Percentiles rank a stretch among this genome's conserved stretches.
These are phyloP conservation scores for Halichoeres trimaculatus DNA, from an alignment of 2,113 vertebrate genomes.

Conservation along the genomic window DNA sequence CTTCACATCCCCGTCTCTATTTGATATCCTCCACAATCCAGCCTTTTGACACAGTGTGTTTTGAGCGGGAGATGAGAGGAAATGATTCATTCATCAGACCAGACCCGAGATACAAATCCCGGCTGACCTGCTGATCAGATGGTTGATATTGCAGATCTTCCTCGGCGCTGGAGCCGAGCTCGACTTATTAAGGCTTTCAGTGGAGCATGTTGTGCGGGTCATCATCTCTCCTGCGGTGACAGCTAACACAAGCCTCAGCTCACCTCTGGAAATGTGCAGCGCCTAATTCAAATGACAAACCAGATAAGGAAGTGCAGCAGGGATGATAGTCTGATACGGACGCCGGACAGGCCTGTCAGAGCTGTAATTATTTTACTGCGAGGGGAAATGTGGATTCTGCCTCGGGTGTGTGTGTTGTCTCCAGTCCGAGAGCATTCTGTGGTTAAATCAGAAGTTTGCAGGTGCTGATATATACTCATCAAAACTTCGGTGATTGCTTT, in stretches of 20 bases:
- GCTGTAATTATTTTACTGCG: conserved; percentile 67
- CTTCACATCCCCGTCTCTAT: conserved; percentile 48
- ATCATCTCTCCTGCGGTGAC: conserved; percentile 57
- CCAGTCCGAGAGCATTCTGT: conserved; percentile 31
- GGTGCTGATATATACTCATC: conserved; percentile 53
- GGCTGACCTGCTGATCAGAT: conserved; percentile 66
- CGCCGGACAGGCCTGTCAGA: conserved; percentile 51
- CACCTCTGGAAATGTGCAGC: conserved; percentile 46
- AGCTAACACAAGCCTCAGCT: conserved; percentile 52
- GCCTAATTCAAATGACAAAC: conserved; percentile 63
- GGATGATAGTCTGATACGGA: conserved; percentile 51
- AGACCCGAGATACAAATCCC: conserved; percentile 58
- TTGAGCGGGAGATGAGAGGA: conserved; percentile 68
- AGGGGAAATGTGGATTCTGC: conserved; percentile 64
- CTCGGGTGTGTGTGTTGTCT: conserved; percentile 66
- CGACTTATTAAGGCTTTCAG: conserved; percentile 61
- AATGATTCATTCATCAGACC: conserved; percentile 73
- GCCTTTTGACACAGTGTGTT: conserved; percentile 61
- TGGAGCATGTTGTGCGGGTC: conserved; percentile 39
- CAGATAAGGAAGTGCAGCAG: conserved; percentile 51
- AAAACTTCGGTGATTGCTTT: conserved; percentile 67
- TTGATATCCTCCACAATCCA: conserved; percentile 59
- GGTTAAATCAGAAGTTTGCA: conserved; percentile 51
- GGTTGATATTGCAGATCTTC: conserved; percentile 64
- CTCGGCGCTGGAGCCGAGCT: conserved; percentile 15